Base-by-base conservation (phyloP, 2,113 vertebrate genomes). In the Todiramphus chloris region DNA sequence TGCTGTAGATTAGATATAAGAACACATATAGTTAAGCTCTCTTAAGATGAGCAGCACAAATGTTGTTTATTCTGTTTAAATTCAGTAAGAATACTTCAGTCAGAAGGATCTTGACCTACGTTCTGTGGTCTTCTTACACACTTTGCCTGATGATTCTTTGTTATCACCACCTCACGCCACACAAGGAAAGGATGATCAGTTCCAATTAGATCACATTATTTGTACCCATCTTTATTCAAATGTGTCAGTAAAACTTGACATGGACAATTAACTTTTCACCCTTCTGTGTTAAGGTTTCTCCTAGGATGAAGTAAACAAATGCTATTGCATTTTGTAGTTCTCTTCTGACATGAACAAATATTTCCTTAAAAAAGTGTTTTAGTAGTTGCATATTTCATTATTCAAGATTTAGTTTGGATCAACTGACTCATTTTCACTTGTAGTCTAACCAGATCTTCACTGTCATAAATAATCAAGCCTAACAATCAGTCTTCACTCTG, bases 371-470 rank as follows among this genome's bases (percentile, higher is more conserved):
- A 75, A 83, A 17, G 5, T 82, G 31, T 3, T 82, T 60, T 79
- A 51, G 60, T 73, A 82, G 72, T 39, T 75, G 18, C 12, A 2
- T 11, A 39, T 30, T 72, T 74, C 51, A 66, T 92, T 96, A 89
- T 76, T 93, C 74, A 87, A 79, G 58, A 73, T 73, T 76, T 73
- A 55, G 43, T 91, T 82, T 75, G 60, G 37, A 96, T 93, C 83
- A 68, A 69, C 46, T 92, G 77, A 91, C 63, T 97, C 80, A 91
- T 94, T 91, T 92, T 93, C 18, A 69, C 48, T 94, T 85, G 86
- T 72, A 87, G 95, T 82, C 83, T 82, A 93, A 96, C 92, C 83
- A 93, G 86, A 64, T 69, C 53, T 91, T 91, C 83, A 73, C 13
- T 87, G 89, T 16, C 77, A 41, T 85, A 92, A 92, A 94, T 89